These are phyloP conservation scores for Elaeidobius kamerunicus DNA, from an alignment of 2,888 invertebrate species.

Conservation along the genomic window DNA sequence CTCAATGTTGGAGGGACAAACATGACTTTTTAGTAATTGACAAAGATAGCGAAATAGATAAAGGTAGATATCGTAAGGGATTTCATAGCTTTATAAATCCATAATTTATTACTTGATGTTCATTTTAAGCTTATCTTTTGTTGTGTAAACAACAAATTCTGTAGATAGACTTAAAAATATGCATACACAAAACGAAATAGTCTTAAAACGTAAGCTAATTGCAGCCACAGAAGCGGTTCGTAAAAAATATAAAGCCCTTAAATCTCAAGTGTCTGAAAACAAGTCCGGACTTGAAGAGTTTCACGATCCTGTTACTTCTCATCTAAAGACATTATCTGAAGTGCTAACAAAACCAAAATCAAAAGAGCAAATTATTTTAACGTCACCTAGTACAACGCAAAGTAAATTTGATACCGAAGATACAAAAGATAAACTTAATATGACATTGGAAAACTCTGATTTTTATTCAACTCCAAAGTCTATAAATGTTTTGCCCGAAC, in stretches of 20 bases:
- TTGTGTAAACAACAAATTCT: not conserved
- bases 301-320: too few relatives aligned
- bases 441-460: too few relatives aligned
- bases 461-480: too few relatives aligned
- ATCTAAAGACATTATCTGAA: too few relatives aligned
- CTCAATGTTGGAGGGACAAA: conserved; percentile 39
- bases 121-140: not conserved
- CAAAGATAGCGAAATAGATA: conserved; percentile 33
- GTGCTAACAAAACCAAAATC: too few relatives aligned
- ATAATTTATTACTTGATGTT: not conserved
- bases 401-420: too few relatives aligned
- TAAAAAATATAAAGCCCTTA: not conserved
- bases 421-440: too few relatives aligned
- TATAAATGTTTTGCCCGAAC: too few relatives aligned
- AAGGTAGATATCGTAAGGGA: conserved; percentile 13
- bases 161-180: not conserved
- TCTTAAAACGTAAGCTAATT: not conserved
- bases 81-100: conserved; percentile 7
- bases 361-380: too few relatives aligned
- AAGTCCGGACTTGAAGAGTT: too few relatives aligned
- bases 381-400: too few relatives aligned
- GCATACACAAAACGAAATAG: not conserved
- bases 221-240: not conserved
- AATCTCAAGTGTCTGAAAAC: not conserved
- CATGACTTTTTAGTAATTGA: conserved; percentile 40